Conservation (phyloP, 2,888 invertebrate genomes). For the Limnephilus lunatus region DNA sequence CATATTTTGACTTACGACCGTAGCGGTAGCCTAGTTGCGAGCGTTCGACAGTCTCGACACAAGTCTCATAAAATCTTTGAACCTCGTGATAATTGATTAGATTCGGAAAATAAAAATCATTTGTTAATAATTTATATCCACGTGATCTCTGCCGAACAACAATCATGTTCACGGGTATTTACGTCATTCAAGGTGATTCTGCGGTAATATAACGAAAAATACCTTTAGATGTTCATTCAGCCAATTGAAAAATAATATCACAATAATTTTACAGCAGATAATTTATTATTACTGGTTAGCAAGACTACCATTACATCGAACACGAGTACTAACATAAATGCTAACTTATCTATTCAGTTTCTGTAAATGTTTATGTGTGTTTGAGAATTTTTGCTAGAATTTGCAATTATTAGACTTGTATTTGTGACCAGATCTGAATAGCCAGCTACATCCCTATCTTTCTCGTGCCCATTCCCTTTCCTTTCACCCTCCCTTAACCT, state of each 20-base stretch:
- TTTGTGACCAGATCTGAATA: too few relatives aligned
- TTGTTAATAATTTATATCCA: neutral
- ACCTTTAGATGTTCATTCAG: neutral
- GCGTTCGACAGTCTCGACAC: too few relatives aligned
- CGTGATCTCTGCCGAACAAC: neutral
- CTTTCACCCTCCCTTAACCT: too few relatives aligned
- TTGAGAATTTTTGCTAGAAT: too few relatives aligned
- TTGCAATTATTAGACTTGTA: too few relatives aligned
- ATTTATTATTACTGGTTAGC: neutral
- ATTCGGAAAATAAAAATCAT: neutral
- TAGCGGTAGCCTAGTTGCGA: too few relatives aligned
- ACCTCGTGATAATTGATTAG: neutral
- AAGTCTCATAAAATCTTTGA: neutral
- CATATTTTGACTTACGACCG: too few relatives aligned
- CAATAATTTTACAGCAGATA: neutral
- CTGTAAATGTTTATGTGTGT: too few relatives aligned
- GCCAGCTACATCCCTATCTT: too few relatives aligned
- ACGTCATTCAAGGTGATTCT: neutral
- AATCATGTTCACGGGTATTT: neutral
- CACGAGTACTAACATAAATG: neutral
- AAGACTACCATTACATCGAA: neutral
- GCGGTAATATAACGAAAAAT: neutral
- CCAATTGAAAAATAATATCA: neutral
- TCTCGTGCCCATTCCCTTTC: too few relatives aligned
- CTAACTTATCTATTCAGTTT: neutral